Conservation (phyloP, 2,797 vertebrate species). For the Champsocephalus esox region DNA sequence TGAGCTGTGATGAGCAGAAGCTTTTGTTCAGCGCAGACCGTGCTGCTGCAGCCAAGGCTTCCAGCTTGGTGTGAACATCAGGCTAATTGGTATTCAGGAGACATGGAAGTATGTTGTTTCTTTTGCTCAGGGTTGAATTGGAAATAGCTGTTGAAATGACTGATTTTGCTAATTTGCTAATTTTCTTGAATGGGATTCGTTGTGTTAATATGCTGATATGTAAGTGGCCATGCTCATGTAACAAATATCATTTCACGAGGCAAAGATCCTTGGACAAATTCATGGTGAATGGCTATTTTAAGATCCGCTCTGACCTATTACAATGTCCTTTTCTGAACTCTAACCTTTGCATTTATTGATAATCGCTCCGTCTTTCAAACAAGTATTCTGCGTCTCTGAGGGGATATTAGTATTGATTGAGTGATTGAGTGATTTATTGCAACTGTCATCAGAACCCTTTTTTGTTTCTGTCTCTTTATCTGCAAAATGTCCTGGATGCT, state of each 20-base stretch:
- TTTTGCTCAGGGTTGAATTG: neutral
- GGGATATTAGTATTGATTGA: slow-evolving; percentile 31
- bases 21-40: slow-evolving; percentile 38
- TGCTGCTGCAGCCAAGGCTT: slow-evolving; percentile 4
- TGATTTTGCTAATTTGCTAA: neutral
- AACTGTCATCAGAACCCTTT: neutral
- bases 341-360: slow-evolving; percentile 34
- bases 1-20: slow-evolving; percentile 55
- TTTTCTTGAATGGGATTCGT: neutral
- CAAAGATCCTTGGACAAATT: slow-evolving; percentile 15
- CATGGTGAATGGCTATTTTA: slow-evolving; percentile 28
- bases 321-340: slow-evolving; percentile 4
- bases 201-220: neutral
- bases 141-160: neutral
- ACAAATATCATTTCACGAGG: slow-evolving; percentile 3
- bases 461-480: too few relatives aligned
- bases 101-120: fast-evolving
- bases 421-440: slow-evolving; percentile 21
- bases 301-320: neutral
- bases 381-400: slow-evolving; percentile 5
- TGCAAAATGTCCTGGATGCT: neutral
- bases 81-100: neutral
- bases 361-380: slow-evolving; percentile 40
- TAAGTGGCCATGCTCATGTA: neutral
- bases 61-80: neutral